Conservation (phyloP, 2,113 vertebrate genomes). For the Pseudorhombus dupliciocellatus region DNA sequence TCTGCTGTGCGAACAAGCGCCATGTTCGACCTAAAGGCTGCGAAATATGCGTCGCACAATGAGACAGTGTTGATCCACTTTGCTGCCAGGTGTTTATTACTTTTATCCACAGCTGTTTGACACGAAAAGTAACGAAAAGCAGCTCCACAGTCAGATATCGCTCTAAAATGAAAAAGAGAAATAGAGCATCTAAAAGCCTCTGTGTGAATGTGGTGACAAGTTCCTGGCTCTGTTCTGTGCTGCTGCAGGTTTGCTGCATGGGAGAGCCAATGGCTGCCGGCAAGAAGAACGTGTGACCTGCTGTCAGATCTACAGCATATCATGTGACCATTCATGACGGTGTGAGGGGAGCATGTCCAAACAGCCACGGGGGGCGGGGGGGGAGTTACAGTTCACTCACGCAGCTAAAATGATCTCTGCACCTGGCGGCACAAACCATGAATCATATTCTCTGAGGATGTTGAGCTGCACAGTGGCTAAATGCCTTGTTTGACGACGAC, state of each 20-base stretch:
- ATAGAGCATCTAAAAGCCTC: not conserved
- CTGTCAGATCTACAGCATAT: not conserved
- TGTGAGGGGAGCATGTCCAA: constrained; percentile 6
- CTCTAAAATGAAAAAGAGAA: too few species aligned
- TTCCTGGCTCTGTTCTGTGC: not conserved
- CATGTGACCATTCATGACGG: not conserved
- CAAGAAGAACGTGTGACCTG: not conserved
- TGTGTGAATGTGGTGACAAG: not conserved
- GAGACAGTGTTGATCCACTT: not conserved
- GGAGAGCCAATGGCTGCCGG: not conserved
- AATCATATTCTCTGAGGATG: constrained; percentile 47
- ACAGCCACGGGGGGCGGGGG: not conserved
- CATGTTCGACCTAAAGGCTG: not conserved
- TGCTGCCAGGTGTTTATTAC: too few species aligned
- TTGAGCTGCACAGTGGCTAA: constrained; percentile 21
- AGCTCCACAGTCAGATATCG: too few species aligned
- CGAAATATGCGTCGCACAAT: not conserved
- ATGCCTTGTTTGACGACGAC: constrained; percentile 25
- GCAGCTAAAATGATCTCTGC: constrained; percentile 8
- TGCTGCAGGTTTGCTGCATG: not conserved
- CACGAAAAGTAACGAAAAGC: too few species aligned
- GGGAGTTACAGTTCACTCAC: constrained; percentile 16
- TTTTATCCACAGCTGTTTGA: too few species aligned
- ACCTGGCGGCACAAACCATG: constrained; percentile 26
- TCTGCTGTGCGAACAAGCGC: not conserved